phyloP scores from a whole-genome alignment of 2,888 invertebrate genomes.

The Taenaris catops region DNA sequence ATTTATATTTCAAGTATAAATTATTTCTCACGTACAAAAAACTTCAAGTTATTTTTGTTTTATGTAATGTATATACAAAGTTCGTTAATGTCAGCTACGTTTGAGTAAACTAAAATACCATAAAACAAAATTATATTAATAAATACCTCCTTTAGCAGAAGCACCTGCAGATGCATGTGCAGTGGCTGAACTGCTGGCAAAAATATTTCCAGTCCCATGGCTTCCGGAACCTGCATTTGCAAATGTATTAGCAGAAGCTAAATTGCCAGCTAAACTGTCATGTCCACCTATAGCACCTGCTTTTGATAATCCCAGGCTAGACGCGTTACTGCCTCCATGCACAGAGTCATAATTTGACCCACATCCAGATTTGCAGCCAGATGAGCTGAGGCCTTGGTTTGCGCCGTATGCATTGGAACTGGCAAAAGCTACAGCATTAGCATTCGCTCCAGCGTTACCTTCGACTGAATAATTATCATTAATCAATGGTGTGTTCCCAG shows the following conservation, averaged over 20 bases:
- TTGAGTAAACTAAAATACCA: too few species aligned
- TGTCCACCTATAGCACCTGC: slow-evolving; percentile 2
- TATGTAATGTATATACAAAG: too few species aligned
- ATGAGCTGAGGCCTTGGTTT: slow-evolving; percentile 27
- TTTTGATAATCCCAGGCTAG: slow-evolving; percentile 4
- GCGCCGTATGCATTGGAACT: slow-evolving; percentile 14
- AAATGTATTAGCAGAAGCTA: slow-evolving; percentile 44
- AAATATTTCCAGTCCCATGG: slow-evolving; percentile 38
- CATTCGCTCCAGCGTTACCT: slow-evolving; percentile 25
- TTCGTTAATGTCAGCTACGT: too few species aligned
- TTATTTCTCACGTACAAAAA: too few species aligned
- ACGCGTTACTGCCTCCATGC: slow-evolving; percentile 6
- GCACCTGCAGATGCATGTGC: slow-evolving; percentile 55
- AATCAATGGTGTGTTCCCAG: neutral
- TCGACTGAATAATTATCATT: neutral
- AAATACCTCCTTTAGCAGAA: slow-evolving; percentile 55
- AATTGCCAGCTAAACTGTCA: slow-evolving; percentile 21
- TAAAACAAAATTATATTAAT: too few species aligned
- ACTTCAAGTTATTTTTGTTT: too few species aligned
- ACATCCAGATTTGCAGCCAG: slow-evolving; percentile 30
- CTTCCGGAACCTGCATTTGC: slow-evolving; percentile 34
- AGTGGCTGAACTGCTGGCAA: slow-evolving; percentile 54
- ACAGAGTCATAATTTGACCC: slow-evolving; percentile 16
- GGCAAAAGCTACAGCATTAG: slow-evolving; percentile 31
- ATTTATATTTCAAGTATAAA: too few species aligned